Base-by-base conservation (phyloP, 1,140 invertebrate genomes). In the Heliconius eleuchia region DNA sequence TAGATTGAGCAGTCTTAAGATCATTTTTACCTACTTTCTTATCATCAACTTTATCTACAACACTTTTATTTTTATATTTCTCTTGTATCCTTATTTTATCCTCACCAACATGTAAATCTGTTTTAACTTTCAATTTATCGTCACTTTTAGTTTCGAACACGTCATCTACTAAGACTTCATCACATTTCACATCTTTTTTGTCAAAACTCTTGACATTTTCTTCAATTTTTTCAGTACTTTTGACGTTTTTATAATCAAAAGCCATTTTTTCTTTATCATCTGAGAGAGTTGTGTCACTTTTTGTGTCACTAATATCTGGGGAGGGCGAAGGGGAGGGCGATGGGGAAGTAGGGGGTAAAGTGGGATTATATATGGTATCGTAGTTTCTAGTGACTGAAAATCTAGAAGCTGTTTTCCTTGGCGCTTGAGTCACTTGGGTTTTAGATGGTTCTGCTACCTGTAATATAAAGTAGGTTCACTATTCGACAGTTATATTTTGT, bases 361-460 rank as follows among this genome's bases (percentile, higher is more conserved):
- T 80, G 46, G 86, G 87, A 60, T 89, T 89, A 79, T 92, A 93
- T 1, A 87, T 86, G 0, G 86, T 73, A 60, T 93, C 92, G 70
- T 94, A 93, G 83, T 95, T 95, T 52, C 94, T 86, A 1, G 93
- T 91, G 0, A 95, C 91, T 0, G 92, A 94, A 80, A 95, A 95
- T 6, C 94, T 81, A 4, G 92, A 94, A 0, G 86, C 79, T 0
- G 85, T 75, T 42, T 88, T 87, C n/a, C 84, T 78, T 5, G 89
- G 83, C 2, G 83, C 85, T 6, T 88, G 83, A n/a, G 89, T 87
- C 1, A 90, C 85, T 82, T 91, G 89, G 8, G 91, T 89, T 73
- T 89, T 84, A 0, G 89, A 89, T 0, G 92, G 89, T 73, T 93
- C 92, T 2, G 86, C 82, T 2, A 94, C 92, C 92, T 94, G 87